Percentiles rank a stretch among this genome's conserved stretches.
phyloP scores from a whole-genome alignment of 2,888 invertebrate genomes.

The Sesia bembeciformis region DNA sequence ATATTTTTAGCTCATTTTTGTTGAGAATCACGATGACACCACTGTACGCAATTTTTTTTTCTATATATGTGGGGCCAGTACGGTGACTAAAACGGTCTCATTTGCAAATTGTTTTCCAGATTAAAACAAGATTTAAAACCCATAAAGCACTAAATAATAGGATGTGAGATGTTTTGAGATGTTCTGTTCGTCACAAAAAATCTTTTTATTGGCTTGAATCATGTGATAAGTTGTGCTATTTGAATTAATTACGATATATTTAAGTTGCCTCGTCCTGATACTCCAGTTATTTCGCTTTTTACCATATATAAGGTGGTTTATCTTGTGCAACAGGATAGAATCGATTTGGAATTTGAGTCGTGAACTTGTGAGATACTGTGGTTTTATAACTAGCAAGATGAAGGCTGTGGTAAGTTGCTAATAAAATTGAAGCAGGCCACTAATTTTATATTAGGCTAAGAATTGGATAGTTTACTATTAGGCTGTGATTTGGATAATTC shows the following conservation, averaged over 20 bases:
- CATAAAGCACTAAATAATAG: background rate
- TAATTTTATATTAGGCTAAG: too few relatives aligned
- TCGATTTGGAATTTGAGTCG: background rate
- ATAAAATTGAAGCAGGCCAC: background rate
- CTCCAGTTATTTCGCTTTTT: background rate
- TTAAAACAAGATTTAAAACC: background rate
- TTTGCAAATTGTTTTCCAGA: background rate
- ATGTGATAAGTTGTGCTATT: background rate
- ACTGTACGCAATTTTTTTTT: background rate
- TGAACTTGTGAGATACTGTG: background rate
- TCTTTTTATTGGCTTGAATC: background rate
- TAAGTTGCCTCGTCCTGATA: background rate
- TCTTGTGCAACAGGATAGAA: background rate
- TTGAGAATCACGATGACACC: background rate
- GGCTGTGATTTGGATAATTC: too few relatives aligned
- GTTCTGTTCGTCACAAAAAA: background rate
- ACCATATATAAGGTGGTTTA: background rate
- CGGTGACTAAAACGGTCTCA: background rate
- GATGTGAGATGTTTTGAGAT: background rate
- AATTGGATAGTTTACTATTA: too few relatives aligned
- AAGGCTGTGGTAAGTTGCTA: constrained; percentile 6
- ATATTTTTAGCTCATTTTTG: background rate
- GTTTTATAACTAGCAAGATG: constrained; percentile 3
- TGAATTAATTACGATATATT: background rate
- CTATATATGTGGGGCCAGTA: background rate